phyloP scores from a whole-genome alignment of 35 echinoderm and acorn worm genomes.

The Strongylocentrotus purpuratus region DNA sequence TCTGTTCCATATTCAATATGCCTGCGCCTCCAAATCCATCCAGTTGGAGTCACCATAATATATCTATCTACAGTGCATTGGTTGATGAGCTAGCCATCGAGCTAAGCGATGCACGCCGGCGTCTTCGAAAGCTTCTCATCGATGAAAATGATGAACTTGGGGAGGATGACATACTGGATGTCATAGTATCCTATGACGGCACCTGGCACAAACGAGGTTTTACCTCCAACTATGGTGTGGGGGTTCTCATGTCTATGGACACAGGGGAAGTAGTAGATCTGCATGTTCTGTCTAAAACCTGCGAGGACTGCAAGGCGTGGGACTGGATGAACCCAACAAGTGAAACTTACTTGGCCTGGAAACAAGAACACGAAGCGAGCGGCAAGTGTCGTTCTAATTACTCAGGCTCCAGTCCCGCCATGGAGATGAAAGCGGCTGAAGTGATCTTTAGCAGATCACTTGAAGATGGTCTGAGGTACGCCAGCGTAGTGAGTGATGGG shows the following conservation, averaged over 20 bases:
- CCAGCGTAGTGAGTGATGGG: background rate
- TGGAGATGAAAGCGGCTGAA: background rate
- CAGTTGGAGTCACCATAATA: background rate
- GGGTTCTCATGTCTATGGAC: slow-evolving; percentile 66
- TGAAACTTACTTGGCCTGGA: background rate
- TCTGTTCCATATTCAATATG: slow-evolving; percentile 21
- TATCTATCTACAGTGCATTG: background rate
- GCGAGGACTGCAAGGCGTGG: slow-evolving; percentile 42
- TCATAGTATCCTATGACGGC: slow-evolving; percentile 61
- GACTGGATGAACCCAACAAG: background rate
- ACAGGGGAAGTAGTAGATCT: slow-evolving; percentile 62
- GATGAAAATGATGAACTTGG: background rate
- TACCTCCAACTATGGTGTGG: slow-evolving; percentile 64
- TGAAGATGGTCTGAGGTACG: background rate
- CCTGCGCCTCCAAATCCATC: background rate
- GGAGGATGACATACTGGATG: slow-evolving; percentile 34
- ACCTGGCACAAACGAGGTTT: slow-evolving; percentile 57
- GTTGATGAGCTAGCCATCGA: background rate
- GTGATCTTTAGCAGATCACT: background rate
- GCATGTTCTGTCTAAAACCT: slow-evolving; percentile 50
- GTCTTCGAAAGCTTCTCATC: background rate
- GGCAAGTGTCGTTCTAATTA: background rate
- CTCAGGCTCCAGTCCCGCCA: background rate
- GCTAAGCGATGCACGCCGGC: too few species aligned
- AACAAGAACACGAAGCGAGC: background rate